These are phyloP conservation scores for Lophura nycthemera DNA, from an alignment of 2,113 vertebrate genomes.

Conservation along the genomic window DNA sequence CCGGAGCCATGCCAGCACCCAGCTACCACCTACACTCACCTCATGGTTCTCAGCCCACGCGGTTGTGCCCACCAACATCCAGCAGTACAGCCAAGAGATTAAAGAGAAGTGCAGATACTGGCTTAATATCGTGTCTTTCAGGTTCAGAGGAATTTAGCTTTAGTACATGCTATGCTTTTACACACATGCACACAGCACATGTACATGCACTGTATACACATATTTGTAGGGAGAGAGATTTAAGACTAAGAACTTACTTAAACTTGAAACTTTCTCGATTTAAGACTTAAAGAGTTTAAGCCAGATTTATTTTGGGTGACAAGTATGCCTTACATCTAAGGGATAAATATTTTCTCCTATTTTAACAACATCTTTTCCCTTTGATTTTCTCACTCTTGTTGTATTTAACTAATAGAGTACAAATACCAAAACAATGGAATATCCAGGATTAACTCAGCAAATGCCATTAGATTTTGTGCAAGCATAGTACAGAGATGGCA, in stretches of 20 bases:
- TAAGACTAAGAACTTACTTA: conserved; percentile 50
- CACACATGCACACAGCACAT: fast-evolving
- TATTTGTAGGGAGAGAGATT: conserved; percentile 15
- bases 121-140: not conserved
- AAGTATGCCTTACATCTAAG: conserved; percentile 19
- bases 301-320: conserved; percentile 49
- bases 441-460: conserved; percentile 71
- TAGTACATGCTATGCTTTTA: not conserved
- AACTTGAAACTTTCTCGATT: conserved; percentile 67
- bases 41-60: not conserved
- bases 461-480: conserved; percentile 57
- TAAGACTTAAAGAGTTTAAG: conserved; percentile 66
- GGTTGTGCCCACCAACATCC: fast-evolving
- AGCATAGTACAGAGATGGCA: conserved; percentile 38
- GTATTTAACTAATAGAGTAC: conserved; percentile 67
- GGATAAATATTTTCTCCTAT: conserved; percentile 62
- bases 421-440: conserved; percentile 69
- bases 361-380: conserved; percentile 50
- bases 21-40: fast-evolving
- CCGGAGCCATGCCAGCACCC: not conserved
- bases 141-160: conserved; percentile 44
- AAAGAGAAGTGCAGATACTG: not conserved
- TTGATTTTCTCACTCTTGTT: conserved; percentile 64
- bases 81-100: not conserved
- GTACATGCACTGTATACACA: not conserved